These are phyloP conservation scores for Alfaro cultratus DNA, from an alignment of 2,797 vertebrate species.

Conservation along the genomic window DNA sequence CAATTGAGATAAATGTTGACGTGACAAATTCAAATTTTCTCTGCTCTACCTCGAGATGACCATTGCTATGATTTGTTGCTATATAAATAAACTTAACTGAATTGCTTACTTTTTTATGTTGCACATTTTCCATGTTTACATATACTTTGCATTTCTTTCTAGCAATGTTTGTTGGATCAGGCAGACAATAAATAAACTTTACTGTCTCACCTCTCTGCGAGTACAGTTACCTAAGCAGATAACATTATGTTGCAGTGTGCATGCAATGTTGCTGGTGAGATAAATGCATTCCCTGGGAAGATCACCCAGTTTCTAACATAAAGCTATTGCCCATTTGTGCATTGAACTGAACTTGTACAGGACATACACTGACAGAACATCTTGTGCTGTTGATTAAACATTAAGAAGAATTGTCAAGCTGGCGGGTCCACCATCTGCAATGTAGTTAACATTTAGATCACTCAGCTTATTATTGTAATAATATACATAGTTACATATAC, in stretches of 20 bases:
- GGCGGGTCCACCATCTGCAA: conserved; percentile 55
- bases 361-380: conserved; percentile 25
- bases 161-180: not conserved
- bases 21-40: not conserved
- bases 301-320: not conserved
- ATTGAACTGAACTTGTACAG: not conserved
- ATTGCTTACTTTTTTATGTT: not conserved
- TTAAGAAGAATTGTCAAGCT: conserved; percentile 44
- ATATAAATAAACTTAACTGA: not conserved
- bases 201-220: not conserved
- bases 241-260: not conserved
- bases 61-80: not conserved
- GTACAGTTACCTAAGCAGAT: not conserved
- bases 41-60: not conserved
- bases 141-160: not conserved
- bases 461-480: conserved; percentile 59
- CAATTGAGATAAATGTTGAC: too few species aligned
- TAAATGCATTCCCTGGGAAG: not conserved
- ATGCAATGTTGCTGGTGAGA: not conserved
- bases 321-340: not conserved
- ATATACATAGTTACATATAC: conserved; percentile 60
- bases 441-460: conserved; percentile 64
- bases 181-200: not conserved
- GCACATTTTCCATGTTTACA: not conserved
- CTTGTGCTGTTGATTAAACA: conserved; percentile 20